Conservation (phyloP, 2,113 vertebrate species). For the Bombycilla garrulus region DNA sequence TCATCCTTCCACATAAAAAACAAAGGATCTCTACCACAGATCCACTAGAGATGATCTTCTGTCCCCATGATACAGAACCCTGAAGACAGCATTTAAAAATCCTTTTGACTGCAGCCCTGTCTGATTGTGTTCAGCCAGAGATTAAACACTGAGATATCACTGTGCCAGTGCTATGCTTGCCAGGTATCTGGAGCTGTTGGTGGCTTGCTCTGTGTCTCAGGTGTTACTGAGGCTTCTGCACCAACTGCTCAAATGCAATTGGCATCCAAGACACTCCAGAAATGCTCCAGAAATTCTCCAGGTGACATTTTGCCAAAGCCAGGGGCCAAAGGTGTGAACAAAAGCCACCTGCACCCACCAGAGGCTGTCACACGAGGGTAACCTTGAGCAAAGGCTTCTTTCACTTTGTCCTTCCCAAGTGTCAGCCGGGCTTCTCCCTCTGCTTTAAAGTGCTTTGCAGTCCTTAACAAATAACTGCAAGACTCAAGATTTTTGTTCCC, state of each 20-base stretch:
- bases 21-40: neutral
- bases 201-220: neutral
- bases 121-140: neutral
- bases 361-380: neutral
- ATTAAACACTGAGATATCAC: rapidly evolving
- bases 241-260: neutral
- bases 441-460: neutral
- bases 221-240: neutral
- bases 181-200: neutral
- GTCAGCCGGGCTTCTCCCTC: neutral
- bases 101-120: neutral
- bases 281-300: neutral
- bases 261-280: neutral
- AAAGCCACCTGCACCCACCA: neutral
- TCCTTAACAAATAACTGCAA: neutral
- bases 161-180: neutral
- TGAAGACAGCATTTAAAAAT: neutral
- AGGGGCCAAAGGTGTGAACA: neutral
- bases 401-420: neutral
- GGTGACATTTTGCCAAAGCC: neutral
- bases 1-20: neutral
- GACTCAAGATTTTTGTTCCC: neutral
- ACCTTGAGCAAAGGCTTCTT: neutral
- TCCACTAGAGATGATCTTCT: neutral
- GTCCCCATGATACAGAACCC: neutral